phyloP scores from a whole-genome alignment of 2,888 invertebrate species.

The Pseudoips prasinana region DNA sequence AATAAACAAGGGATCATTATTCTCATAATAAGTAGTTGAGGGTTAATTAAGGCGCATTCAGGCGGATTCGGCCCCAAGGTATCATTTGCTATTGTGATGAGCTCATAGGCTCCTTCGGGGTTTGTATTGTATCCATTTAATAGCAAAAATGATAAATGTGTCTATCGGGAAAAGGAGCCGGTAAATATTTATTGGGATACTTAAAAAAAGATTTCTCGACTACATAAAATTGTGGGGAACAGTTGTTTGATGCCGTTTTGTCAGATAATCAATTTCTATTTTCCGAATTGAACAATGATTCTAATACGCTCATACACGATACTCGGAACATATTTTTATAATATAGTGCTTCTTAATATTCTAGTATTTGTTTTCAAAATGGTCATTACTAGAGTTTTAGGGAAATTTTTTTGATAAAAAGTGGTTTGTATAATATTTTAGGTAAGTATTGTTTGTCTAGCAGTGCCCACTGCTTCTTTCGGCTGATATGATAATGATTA shows the following conservation, averaged over 20 bases:
- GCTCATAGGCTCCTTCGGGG: slow-evolving; percentile 74
- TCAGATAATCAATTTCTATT: slow-evolving; percentile 23
- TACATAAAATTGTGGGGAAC: slow-evolving; percentile 22
- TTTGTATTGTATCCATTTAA: slow-evolving; percentile 73
- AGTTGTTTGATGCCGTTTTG: slow-evolving; percentile 22
- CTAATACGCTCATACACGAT: slow-evolving; percentile 18
- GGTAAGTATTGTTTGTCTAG: no score
- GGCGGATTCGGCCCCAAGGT: slow-evolving; percentile 65
- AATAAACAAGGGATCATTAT: slow-evolving; percentile 61
- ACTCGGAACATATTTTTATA: no score
- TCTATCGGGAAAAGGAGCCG: slow-evolving; percentile 52
- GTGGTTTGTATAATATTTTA: no score
- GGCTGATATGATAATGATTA: no score
- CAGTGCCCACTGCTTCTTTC: no score
- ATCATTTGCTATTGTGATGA: slow-evolving; percentile 79
- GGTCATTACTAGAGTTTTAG: no score
- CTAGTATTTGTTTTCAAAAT: no score
- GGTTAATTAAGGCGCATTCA: slow-evolving; percentile 78
- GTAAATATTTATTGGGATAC: slow-evolving; percentile 32
- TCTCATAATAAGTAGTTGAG: slow-evolving; percentile 64
- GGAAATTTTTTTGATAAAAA: no score
- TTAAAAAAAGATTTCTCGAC: slow-evolving; percentile 33
- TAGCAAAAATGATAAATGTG: slow-evolving; percentile 80
- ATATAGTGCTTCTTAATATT: no score
- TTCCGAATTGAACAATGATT: slow-evolving; percentile 16